phyloP scores from a whole-genome alignment of 1,140 invertebrate species.

The Drosophila saltans region DNA sequence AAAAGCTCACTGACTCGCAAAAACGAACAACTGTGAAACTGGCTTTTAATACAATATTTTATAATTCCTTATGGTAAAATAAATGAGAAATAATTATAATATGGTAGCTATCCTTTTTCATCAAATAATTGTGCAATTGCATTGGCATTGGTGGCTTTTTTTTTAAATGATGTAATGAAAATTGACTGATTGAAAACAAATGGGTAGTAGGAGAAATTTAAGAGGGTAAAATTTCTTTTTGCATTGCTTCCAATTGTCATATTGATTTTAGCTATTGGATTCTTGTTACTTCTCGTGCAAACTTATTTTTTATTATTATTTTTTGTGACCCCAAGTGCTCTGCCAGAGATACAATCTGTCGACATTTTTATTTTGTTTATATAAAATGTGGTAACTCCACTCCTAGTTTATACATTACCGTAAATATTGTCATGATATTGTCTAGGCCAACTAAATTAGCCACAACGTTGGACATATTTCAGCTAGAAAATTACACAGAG shows the following conservation, averaged over 20 bases:
- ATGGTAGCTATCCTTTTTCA: slow-evolving; percentile 12
- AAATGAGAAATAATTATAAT: slow-evolving; percentile 20
- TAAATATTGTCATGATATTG: slow-evolving; percentile 35
- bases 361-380: slow-evolving; percentile 2
- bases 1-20: slow-evolving; percentile 42
- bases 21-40: slow-evolving; percentile 22
- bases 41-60: neutral
- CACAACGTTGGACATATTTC: slow-evolving; percentile 49
- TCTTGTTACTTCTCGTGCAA: neutral
- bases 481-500: slow-evolving; percentile 47
- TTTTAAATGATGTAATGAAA: neutral
- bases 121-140: slow-evolving; percentile 31
- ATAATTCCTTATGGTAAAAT: neutral
- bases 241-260: too few species aligned
- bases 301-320: neutral
- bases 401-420: slow-evolving; percentile 2
- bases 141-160: neutral
- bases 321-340: neutral
- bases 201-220: too few species aligned
- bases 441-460: slow-evolving; percentile 47
- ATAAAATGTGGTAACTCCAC: slow-evolving; percentile 15
- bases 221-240: too few species aligned
- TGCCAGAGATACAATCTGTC: slow-evolving; percentile 9
- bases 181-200: neutral
- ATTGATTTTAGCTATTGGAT: neutral